Evolutionary conservation across 2,888 invertebrate species (phyloP).

Genomic region (Meganola albula): DNA sequence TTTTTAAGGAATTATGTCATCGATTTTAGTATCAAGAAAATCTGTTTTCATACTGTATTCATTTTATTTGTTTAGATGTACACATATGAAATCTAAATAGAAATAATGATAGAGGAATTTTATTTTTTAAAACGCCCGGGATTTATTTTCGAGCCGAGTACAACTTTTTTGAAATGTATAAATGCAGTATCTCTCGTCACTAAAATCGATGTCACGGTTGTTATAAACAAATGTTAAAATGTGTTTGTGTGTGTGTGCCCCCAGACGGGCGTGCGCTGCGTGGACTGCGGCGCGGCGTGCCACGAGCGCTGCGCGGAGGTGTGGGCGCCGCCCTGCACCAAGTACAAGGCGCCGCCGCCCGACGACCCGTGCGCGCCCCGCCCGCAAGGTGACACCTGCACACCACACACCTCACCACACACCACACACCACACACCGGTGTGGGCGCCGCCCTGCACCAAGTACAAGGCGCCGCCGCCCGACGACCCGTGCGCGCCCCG

Average conservation of each 20-base stretch:
- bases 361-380: constrained; percentile 48
- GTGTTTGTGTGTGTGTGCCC: too few relatives aligned
- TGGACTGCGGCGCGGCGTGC: constrained; percentile 96
- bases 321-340: constrained; percentile 90
- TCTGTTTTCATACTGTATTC: too few relatives aligned
- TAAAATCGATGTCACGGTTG: too few relatives aligned
- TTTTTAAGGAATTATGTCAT: too few relatives aligned
- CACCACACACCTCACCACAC: not conserved
- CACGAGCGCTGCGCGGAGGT: constrained; percentile 95
- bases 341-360: constrained; percentile 61
- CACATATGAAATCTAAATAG: too few relatives aligned
- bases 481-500: not conserved
- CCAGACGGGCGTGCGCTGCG: constrained; percentile 82
- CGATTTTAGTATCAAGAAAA: not conserved
- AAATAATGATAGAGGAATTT: too few relatives aligned
- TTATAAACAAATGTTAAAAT: too few relatives aligned
- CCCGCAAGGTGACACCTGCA: constrained; percentile 33
- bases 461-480: not conserved
- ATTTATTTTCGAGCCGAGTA: too few relatives aligned
- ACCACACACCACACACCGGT: not conserved
- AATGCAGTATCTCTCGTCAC: too few relatives aligned
- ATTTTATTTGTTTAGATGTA: too few relatives aligned
- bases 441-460: not conserved
- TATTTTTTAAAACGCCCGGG: too few relatives aligned
- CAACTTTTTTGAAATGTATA: too few relatives aligned